These are phyloP conservation scores for Cotesia chilonis DNA, from an alignment of 1,140 invertebrate species.

Conservation along the genomic window DNA sequence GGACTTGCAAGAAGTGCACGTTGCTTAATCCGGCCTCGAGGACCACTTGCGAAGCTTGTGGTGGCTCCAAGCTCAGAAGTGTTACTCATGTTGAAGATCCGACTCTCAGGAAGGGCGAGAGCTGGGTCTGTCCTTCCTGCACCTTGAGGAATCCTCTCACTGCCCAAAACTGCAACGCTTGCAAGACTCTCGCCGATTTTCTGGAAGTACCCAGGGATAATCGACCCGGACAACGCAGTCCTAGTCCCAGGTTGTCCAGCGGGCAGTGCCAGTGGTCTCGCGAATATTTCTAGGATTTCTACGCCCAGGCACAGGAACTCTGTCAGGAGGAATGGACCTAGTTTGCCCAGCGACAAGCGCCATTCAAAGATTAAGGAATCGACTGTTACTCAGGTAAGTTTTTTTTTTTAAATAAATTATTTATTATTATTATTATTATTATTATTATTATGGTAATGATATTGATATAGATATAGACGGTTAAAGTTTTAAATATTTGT, in stretches of 20 bases:
- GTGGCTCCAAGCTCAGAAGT: slow-evolving; percentile 79
- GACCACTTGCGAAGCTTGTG: slow-evolving; percentile 82
- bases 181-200: slow-evolving; percentile 70
- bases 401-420: not conserved
- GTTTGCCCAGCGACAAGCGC: slow-evolving; percentile 49
- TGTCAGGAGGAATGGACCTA: slow-evolving; percentile 55
- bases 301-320: slow-evolving; percentile 62
- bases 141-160: slow-evolving; percentile 85
- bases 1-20: slow-evolving; percentile 90
- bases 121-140: slow-evolving; percentile 82
- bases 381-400: slow-evolving; percentile 49
- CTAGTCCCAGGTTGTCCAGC: slow-evolving; percentile 54
- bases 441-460: not conserved
- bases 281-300: slow-evolving; percentile 47
- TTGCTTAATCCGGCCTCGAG: slow-evolving; percentile 77
- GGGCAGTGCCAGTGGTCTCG: slow-evolving; percentile 41
- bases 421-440: not conserved
- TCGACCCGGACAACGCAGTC: slow-evolving; percentile 54
- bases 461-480: not conserved
- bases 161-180: slow-evolving; percentile 78
- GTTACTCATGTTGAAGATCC: slow-evolving; percentile 72
- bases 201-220: slow-evolving; percentile 54
- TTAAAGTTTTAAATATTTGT: slow-evolving; percentile 3
- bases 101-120: slow-evolving; percentile 77
- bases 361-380: slow-evolving; percentile 53